Evolutionary conservation across 2,113 vertebrate species (phyloP), one percentile per base, ranked within the genome.

Genomic region (Laticauda laticaudata): DNA sequence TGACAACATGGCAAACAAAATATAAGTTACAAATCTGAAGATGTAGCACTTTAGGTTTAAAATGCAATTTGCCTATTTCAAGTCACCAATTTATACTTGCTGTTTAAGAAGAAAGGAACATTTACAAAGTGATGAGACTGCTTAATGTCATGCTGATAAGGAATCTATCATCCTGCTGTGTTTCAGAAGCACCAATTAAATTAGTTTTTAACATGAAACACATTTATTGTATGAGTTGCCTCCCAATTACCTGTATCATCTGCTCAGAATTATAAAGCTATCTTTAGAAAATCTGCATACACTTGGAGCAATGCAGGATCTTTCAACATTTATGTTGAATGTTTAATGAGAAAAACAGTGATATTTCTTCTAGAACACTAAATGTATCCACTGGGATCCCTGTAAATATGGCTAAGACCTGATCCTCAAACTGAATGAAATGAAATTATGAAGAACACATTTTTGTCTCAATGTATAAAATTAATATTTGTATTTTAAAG

Each of bases 41-140:
- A 21, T 88, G 6, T 26, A 64, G 91, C 51, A 45, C 51, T 56
- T 92, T 92, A 88, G 39, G 59, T 69, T 92, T 92, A 89, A 69
- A 75, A 89, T 89, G 29, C 87, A 89, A 92, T 92, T 75, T 92
- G 64, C 64, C 45, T n/a, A 92, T 56, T 92, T 39, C 92, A 92
- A 89, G 92, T 85, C 61, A 88, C 39, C 87, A 89, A 89, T 92
- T 81, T 89, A 81, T 88, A 45, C 59, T 54, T 95, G 48, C 90
- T 91, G 91, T 26, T 90, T 90, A 90, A 90, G 85, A 93, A 93
- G 21, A 86, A 90, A 90, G 69, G 69, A 45, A 86, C 56, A 90
- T 34, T 86, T 90, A 59, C 92, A 29, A 57, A 87, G 45, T 53
- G 56, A 57, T 57, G 87, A 89, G 81, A 51, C 24, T 89, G 1